phyloP scores from a whole-genome alignment of 2,797 vertebrate species.

The Catamblyrhynchus diadema region DNA sequence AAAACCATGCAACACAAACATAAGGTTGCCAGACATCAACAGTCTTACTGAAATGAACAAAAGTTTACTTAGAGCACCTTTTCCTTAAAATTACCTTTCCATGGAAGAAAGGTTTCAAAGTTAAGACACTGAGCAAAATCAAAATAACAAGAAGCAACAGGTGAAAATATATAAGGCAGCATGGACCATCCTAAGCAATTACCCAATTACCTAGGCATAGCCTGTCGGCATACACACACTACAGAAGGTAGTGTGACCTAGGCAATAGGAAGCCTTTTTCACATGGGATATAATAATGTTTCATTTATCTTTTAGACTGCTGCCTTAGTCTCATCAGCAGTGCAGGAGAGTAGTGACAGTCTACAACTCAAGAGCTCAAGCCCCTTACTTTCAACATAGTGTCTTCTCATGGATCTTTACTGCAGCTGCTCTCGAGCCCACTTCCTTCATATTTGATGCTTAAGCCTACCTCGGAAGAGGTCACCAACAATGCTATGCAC shows the following conservation, averaged over 20 bases:
- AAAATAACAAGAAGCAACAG: not conserved
- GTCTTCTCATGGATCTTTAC: not conserved
- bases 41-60: not conserved
- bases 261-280: not conserved
- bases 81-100: not conserved
- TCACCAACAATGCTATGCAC: fast-evolving
- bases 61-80: not conserved
- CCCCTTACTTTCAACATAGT: not conserved
- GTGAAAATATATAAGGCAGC: not conserved
- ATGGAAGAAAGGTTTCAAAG: not conserved
- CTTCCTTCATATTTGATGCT: not conserved
- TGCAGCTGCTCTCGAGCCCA: not conserved
- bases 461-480: not conserved
- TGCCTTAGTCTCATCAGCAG: not conserved
- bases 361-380: not conserved
- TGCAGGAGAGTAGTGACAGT: not conserved
- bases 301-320: not conserved
- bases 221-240: not conserved
- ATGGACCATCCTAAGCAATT: not conserved
- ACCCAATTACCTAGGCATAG: not conserved
- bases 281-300: not conserved
- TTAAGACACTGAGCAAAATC: not conserved
- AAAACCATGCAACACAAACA: not conserved
- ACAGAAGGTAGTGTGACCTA: not conserved
- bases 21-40: not conserved